These are phyloP conservation scores for Drosophila niveifrons DNA, from an alignment of 2,888 invertebrate species.

Conservation along the genomic window DNA sequence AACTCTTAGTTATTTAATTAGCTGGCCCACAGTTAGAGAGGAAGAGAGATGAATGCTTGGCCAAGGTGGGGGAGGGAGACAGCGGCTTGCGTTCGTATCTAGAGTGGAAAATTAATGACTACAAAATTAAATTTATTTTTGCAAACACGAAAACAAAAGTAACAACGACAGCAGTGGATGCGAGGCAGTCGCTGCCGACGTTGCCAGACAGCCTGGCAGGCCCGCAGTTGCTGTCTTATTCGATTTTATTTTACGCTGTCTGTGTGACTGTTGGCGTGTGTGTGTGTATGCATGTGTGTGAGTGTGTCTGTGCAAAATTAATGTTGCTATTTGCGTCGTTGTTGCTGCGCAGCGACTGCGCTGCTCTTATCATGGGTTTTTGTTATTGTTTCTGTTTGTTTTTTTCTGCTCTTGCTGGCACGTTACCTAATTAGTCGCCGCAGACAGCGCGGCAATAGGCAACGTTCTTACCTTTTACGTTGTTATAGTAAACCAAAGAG, in stretches of 20 bases:
- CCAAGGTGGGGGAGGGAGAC: conserved; percentile 22
- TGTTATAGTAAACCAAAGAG: conserved; percentile 57
- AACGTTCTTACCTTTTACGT: conserved; percentile 78
- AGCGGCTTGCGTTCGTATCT: conserved; percentile 76
- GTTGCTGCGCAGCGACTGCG: conserved; percentile 70
- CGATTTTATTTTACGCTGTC: conserved; percentile 58
- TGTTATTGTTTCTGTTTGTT: conserved; percentile 44
- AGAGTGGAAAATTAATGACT: conserved; percentile 82
- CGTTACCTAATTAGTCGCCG: conserved; percentile 83
- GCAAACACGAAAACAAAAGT: conserved; percentile 61
- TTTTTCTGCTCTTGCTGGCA: conserved; percentile 67
- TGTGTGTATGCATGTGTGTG: conserved; percentile 33
- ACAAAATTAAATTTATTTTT: conserved; percentile 82
- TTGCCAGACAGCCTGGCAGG: conserved; percentile 80
- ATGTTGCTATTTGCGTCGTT: conserved; percentile 78
- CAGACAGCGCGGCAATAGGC: conserved; percentile 83
- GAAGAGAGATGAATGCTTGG: background rate
- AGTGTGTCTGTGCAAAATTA: conserved; percentile 70
- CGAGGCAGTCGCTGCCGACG: conserved; percentile 61
- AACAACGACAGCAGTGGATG: conserved; percentile 41
- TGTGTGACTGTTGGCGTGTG: conserved; percentile 20
- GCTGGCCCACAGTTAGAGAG: conserved; percentile 44
- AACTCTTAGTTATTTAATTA: conserved; percentile 79
- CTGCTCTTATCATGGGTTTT: conserved; percentile 71
- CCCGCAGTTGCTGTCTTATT: conserved; percentile 75